A percentile compares a stretch with the other conserved stretches of the same genome.
Conservation (phyloP, 1,140 invertebrate genomes). For the Macrosteles quadrilineatus region DNA sequence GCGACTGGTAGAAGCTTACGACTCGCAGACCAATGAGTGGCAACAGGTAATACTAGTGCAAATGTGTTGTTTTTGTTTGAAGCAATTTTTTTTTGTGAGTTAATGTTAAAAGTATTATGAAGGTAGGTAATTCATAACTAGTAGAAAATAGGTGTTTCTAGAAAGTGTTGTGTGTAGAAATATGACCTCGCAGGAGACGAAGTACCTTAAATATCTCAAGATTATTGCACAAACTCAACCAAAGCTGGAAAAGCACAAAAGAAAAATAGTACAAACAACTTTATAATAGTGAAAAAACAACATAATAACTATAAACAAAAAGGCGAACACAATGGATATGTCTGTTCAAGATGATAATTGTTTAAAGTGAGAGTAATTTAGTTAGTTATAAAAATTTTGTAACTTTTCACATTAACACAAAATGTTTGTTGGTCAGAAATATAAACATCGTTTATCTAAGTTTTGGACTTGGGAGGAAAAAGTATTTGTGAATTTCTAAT, state of each 20-base stretch:
- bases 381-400: too few relatives aligned
- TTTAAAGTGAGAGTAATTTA: background rate
- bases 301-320: too few relatives aligned
- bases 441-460: background rate
- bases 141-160: slow-evolving; percentile 7
- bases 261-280: too few relatives aligned
- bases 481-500: background rate
- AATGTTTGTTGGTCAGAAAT: background rate
- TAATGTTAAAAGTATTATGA: slow-evolving; percentile 4
- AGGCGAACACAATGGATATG: too few relatives aligned
- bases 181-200: too few relatives aligned
- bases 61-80: slow-evolving; percentile 37
- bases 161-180: too few relatives aligned
- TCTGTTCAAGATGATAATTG: background rate
- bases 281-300: too few relatives aligned
- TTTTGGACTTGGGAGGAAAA: background rate
- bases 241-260: too few relatives aligned
- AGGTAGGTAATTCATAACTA: slow-evolving; percentile 16
- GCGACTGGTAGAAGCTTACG: slow-evolving; percentile 90
- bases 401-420: too few relatives aligned
- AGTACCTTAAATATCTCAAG: too few relatives aligned
- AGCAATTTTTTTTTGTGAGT: background rate
- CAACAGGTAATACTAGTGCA: slow-evolving; percentile 56
- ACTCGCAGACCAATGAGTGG: slow-evolving; percentile 89
- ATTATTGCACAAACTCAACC: too few relatives aligned